Percentiles rank a stretch among this genome's conserved stretches.
phyloP scores from a whole-genome alignment of 2,888 invertebrate species.

The Thyatira batis region DNA sequence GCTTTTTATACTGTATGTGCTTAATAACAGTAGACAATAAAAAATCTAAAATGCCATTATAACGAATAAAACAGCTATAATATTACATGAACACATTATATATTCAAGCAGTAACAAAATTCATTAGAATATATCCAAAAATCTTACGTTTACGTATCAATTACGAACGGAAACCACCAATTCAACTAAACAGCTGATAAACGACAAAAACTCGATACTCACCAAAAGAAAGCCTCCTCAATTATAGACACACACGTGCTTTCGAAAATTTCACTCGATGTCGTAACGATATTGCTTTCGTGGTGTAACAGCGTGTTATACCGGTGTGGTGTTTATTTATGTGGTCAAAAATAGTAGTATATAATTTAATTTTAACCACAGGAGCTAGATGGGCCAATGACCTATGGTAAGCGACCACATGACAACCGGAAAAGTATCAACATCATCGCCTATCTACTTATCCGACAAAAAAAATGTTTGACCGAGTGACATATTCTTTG shows the following conservation, averaged over 20 bases:
- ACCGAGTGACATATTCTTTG: no score
- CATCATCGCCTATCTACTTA: no score
- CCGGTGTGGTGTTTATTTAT: conserved; percentile 1
- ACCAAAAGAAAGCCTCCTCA: conserved; percentile 23
- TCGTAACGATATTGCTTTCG: conserved; percentile 31
- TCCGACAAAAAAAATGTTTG: no score
- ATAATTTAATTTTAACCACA: conserved; percentile 13
- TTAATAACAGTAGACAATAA: no score
- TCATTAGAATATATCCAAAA: neutral
- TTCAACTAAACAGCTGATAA: neutral
- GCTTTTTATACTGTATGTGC: no score
- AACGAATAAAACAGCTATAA: neutral
- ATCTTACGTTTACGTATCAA: neutral
- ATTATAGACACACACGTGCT: conserved; percentile 32
- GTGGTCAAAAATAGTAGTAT: conserved; percentile 1
- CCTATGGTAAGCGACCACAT: no score
- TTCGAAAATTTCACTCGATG: conserved; percentile 51
- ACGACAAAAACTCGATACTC: conserved; percentile 1
- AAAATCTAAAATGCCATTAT: neutral
- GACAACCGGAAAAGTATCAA: no score
- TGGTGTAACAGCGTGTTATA: conserved; percentile 17
- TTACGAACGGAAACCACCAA: neutral
- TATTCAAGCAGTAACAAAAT: neutral
- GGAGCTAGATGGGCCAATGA: conserved; percentile 15
- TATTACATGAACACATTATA: neutral